Conservation (phyloP, 2,797 vertebrate genomes). For the Hephaestus fuliginosus region DNA sequence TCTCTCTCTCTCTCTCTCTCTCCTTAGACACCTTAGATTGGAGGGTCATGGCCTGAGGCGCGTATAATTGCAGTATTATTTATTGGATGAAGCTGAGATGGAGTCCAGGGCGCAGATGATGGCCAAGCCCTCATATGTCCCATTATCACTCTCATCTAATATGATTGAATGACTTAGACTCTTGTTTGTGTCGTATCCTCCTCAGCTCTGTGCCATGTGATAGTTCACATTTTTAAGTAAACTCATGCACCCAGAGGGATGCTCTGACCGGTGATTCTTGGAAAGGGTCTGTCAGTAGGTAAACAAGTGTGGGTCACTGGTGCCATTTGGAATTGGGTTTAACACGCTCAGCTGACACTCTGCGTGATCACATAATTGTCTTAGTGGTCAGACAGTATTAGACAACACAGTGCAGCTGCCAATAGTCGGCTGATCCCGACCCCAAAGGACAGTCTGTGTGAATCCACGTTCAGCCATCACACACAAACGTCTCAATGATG, state of each 20-base stretch:
- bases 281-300: not conserved
- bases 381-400: slow-evolving; percentile 70
- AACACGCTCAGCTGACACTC: slow-evolving; percentile 50
- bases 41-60: slow-evolving; percentile 61
- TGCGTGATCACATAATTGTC: slow-evolving; percentile 75
- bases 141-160: slow-evolving; percentile 27
- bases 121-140: slow-evolving; percentile 11
- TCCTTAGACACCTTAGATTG: slow-evolving; percentile 67
- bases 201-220: slow-evolving; percentile 4
- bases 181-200: not conserved
- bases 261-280: not conserved
- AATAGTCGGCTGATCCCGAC: slow-evolving; percentile 50
- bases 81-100: slow-evolving; percentile 25
- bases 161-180: slow-evolving; percentile 4
- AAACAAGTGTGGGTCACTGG: slow-evolving; percentile 11
- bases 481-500: not conserved
- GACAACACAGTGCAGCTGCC: slow-evolving; percentile 42
- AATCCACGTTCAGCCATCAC: slow-evolving; percentile 3
- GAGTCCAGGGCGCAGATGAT: slow-evolving; percentile 16
- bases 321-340: slow-evolving; percentile 45
- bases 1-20: slow-evolving; percentile 9
- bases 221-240: accelerated
- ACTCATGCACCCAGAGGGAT: no score
- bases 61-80: slow-evolving; percentile 65
- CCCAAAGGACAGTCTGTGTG: slow-evolving; percentile 31